phyloP scores from a whole-genome alignment of 2,888 invertebrate genomes.

The Anodontia alba region DNA sequence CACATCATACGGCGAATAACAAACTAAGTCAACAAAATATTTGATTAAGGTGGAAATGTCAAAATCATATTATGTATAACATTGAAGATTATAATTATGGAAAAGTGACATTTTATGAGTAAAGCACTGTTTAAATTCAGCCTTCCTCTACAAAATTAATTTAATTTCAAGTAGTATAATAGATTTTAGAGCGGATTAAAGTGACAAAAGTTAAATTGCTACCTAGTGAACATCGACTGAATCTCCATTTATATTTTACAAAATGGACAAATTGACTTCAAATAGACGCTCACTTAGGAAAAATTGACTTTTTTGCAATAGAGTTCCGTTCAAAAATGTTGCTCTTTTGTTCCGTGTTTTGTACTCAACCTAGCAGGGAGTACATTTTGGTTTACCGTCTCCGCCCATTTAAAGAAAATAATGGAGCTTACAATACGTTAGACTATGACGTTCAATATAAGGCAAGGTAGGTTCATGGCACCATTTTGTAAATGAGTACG shows the following conservation, averaged over 20 bases:
- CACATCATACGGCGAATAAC: background rate
- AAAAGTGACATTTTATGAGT: slow-evolving; percentile 3
- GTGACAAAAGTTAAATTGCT: background rate
- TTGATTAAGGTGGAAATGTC: slow-evolving; percentile 6
- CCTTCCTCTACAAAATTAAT: slow-evolving; percentile 17
- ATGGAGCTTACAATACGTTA: background rate
- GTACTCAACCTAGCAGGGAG: background rate
- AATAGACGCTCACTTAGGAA: slow-evolving; percentile 12
- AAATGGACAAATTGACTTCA: slow-evolving; percentile 17
- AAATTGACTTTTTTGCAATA: slow-evolving; percentile 12
- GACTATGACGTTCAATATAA: background rate
- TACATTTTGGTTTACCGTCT: background rate
- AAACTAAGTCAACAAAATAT: slow-evolving; percentile 10
- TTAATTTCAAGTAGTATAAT: slow-evolving; percentile 6
- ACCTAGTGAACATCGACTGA: background rate
- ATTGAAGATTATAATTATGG: background rate
- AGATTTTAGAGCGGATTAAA: background rate
- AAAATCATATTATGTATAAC: background rate
- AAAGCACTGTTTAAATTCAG: slow-evolving; percentile 16
- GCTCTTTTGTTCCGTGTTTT: slow-evolving; percentile 6
- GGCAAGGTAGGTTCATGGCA: slow-evolving; percentile 1
- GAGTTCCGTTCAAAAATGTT: slow-evolving; percentile 8
- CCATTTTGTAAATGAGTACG: background rate
- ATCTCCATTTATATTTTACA: background rate
- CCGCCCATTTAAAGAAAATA: background rate